A percentile compares a stretch with the other conserved stretches of the same genome.
Conservation (phyloP, 2,888 invertebrate species). For the Idaea dimidiata region DNA sequence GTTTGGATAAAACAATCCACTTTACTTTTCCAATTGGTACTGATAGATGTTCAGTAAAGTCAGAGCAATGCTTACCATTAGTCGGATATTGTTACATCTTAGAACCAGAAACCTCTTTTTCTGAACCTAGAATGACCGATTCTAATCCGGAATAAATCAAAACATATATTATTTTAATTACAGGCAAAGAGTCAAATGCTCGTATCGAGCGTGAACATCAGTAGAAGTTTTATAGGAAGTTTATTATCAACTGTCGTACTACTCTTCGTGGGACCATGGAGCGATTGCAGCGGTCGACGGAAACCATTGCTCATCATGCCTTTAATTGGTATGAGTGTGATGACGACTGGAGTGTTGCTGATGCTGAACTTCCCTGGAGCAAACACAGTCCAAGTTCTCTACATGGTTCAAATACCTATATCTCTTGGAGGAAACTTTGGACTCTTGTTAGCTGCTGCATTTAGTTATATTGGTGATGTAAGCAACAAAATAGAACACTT, state of each 20-base stretch:
- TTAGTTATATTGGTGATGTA: constrained; percentile 89
- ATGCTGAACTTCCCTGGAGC: constrained; percentile 69
- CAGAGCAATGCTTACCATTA: too few relatives aligned
- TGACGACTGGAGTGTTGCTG: constrained; percentile 69
- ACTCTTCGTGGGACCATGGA: constrained; percentile 83
- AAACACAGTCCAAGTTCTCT: constrained; percentile 63
- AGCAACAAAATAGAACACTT: constrained; percentile 53
- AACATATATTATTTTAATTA: constrained; percentile 25
- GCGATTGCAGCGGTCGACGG: constrained; percentile 80
- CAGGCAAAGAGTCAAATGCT: constrained; percentile 79
- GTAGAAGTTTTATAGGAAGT: constrained; percentile 69
- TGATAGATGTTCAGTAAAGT: too few relatives aligned
- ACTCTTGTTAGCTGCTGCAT: constrained; percentile 86
- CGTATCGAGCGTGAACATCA: constrained; percentile 85
- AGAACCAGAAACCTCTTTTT: too few relatives aligned
- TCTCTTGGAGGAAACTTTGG: constrained; percentile 86
- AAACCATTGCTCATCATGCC: constrained; percentile 81
- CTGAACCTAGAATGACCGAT: too few relatives aligned
- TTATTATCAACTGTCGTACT: constrained; percentile 82
- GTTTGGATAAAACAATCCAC: too few relatives aligned
- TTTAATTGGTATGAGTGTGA: constrained; percentile 75
- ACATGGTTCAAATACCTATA: constrained; percentile 82
- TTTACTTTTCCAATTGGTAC: too few relatives aligned
- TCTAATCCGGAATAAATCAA: too few relatives aligned
- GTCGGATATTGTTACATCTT: too few relatives aligned